Conservation (phyloP, 1,140 invertebrate genomes). For the Aricia agestis region DNA sequence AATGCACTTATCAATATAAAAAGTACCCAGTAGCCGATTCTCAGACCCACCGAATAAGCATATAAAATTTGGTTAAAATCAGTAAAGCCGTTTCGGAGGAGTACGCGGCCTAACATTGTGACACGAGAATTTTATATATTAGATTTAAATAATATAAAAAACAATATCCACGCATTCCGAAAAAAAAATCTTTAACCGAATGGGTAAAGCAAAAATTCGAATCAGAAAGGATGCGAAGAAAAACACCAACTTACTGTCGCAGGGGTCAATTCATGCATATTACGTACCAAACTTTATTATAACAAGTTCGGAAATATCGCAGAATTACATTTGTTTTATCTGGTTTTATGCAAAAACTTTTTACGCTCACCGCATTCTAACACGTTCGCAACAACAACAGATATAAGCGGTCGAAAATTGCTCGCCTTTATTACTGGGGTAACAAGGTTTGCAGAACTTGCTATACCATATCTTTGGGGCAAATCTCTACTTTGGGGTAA, state of each 20-base stretch:
- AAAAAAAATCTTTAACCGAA: too few relatives aligned
- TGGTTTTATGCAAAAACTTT: conserved; percentile 38
- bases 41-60: too few relatives aligned
- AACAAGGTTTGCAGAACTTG: conserved; percentile 32
- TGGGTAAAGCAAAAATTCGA: neutral
- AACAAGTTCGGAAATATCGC: conserved; percentile 23
- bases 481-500: conserved; percentile 12
- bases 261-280: neutral
- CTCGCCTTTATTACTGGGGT: conserved; percentile 38
- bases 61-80: too few relatives aligned
- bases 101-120: too few relatives aligned
- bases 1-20: too few relatives aligned
- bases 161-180: too few relatives aligned
- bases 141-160: too few relatives aligned
- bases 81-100: too few relatives aligned
- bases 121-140: too few relatives aligned
- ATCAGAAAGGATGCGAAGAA: neutral
- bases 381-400: conserved; percentile 45
- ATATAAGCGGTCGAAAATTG: conserved; percentile 41
- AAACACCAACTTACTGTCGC: neutral
- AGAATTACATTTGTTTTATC: conserved; percentile 40
- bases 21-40: too few relatives aligned
- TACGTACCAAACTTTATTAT: neutral
- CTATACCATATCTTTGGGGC: neutral
- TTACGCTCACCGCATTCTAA: conserved; percentile 30